Base-by-base conservation (phyloP, 2,888 invertebrate species). In the Melanostoma mellinum region DNA sequence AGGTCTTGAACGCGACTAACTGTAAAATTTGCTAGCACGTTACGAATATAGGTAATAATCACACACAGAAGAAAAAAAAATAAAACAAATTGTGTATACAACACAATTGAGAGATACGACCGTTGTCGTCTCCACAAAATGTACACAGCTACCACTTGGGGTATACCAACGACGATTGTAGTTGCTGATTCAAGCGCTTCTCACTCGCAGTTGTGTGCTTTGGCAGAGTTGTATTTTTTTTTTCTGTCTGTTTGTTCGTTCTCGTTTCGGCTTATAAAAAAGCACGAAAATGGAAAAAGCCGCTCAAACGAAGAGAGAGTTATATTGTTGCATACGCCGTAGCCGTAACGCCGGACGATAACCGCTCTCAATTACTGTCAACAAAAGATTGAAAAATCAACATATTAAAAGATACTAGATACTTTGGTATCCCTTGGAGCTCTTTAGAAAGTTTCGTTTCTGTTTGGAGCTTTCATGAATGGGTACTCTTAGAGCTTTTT, bases 1-100 rank as follows among this genome's bases (percentile, higher is more conserved):
- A 90, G 91, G 91, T 90, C 91, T 90, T 89, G 89, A 90, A 91
- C 89, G 90, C 91, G 91, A 91, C 91, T 91, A 91, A 91, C 91
- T 90, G 91, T 91, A 90, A 90, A 90, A 89, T 87, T 89, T 88
- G 88, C 87, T 87, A 88, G 89, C 90, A 89, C 88, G 89, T 89
- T 90, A 89, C 88, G 91, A 90, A 88, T 91, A 90, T 90, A 90
- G 89, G 84, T 79, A 84, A 75, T 84, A 84, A 84, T 79, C 78
- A 74, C 63, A 84, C 78, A 63, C 61, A 63, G 48, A 46, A 63
- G 38, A 67, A 65, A 72, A 74, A 56, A 74, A 60, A 79, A 71
- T 79, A 38, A 50, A 38, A 50, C 30, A 50, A 50, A 38, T 9
- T 40, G 32, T 40, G 44, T 20, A 61, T 79, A 78, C 82, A 84